phyloP scores from a whole-genome alignment of 1,140 invertebrate genomes.

The Chymomyza costata region DNA sequence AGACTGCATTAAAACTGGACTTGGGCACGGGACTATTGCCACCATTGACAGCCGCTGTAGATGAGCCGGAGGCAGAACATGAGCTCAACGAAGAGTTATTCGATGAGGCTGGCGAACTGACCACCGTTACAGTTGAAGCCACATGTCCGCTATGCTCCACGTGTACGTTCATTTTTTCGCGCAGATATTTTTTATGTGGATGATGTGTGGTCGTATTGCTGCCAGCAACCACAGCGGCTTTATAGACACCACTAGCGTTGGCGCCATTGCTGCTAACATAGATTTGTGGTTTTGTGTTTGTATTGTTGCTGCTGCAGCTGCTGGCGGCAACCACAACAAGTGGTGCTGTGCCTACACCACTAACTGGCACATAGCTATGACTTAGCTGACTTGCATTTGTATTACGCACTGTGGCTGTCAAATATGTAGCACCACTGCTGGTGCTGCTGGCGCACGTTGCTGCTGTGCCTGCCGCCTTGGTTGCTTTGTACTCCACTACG shows the following conservation, averaged over 20 bases:
- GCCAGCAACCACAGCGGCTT: conserved; percentile 15
- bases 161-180: conserved; percentile 69
- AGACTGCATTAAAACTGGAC: conserved; percentile 37
- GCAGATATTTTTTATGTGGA: conserved; percentile 71
- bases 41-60: conserved; percentile 63
- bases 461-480: conserved; percentile 19
- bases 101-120: conserved; percentile 68
- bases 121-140: conserved; percentile 66
- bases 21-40: conserved; percentile 62
- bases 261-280: conserved; percentile 48
- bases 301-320: conserved; percentile 18
- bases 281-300: conserved; percentile 16
- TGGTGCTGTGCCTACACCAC: conserved; percentile 2
- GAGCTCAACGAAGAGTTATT: conserved; percentile 60
- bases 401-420: conserved; percentile 9
- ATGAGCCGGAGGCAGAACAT: conserved; percentile 44
- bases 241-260: conserved; percentile 16
- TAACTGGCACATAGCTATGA: conserved; percentile 33
- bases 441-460: conserved; percentile 6
- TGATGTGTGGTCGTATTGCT: conserved; percentile 56
- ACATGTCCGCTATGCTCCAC: conserved; percentile 50
- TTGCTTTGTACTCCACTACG: conserved; percentile 70
- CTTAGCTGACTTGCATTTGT: conserved; percentile 12
- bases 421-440: not conserved
- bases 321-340: conserved; percentile 14